Conservation (phyloP, 2,113 vertebrate species). For the Muscicapa adusta region DNA sequence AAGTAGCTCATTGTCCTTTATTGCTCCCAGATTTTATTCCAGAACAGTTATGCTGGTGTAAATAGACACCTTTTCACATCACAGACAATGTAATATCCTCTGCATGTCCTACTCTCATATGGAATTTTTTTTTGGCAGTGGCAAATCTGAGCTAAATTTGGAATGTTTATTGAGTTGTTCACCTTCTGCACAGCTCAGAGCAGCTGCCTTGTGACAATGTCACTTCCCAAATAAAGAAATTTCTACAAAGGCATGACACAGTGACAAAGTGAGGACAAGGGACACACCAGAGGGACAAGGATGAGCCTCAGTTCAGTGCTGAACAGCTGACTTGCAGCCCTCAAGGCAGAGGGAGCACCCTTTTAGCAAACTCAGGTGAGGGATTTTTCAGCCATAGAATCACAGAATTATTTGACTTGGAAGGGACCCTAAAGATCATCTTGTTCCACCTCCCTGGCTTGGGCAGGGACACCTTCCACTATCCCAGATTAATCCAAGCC, state of each 20-base stretch:
- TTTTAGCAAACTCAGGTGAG: background rate
- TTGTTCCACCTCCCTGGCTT: fast-evolving
- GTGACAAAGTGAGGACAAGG: background rate
- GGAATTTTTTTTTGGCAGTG: background rate
- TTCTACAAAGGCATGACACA: fast-evolving
- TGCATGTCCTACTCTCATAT: background rate
- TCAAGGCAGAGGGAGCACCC: background rate
- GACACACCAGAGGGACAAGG: background rate
- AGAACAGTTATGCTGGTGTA: background rate
- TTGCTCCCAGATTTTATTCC: background rate
- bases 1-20: background rate
- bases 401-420: background rate
- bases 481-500: background rate
- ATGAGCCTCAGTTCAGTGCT: background rate
- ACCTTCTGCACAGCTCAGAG: background rate
- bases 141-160: conserved; percentile 1
- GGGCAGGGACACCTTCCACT: no score
- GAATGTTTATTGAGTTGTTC: background rate
- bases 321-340: background rate
- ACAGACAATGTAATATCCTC: background rate
- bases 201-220: background rate
- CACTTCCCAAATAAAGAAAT: background rate
- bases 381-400: background rate
- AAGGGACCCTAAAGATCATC: background rate
- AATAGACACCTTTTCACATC: background rate